Evolutionary conservation across 2,113 vertebrate species (phyloP).

Genomic region (Brachypteracias leptosomus): DNA sequence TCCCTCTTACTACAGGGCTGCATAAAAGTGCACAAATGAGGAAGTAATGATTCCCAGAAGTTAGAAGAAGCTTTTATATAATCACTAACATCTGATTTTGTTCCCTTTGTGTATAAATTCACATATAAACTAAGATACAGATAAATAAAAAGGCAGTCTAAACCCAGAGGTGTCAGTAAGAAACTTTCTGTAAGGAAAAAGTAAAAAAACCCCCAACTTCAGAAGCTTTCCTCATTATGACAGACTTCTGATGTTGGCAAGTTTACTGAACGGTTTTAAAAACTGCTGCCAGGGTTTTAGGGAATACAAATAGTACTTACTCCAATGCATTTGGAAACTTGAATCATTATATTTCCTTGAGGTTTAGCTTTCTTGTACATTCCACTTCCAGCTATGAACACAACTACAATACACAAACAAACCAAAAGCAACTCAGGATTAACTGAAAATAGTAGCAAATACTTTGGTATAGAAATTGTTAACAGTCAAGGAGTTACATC

Average conservation of each 20-base stretch:
- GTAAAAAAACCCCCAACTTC: neutral
- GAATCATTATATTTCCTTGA: conserved; percentile 87
- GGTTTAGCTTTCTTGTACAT: conserved; percentile 93
- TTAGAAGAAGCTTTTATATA: neutral
- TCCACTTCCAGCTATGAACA: conserved; percentile 85
- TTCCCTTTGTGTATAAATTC: neutral
- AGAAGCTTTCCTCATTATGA: neutral
- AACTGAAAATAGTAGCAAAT: neutral
- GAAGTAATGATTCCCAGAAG: neutral
- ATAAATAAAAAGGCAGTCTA: neutral
- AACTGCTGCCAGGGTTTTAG: neutral
- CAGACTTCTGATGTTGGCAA: neutral
- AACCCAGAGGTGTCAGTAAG: neutral
- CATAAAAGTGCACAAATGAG: neutral
- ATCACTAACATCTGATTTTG: neutral
- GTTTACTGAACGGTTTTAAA: neutral
- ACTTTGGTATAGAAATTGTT: neutral
- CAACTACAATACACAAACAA: conserved; percentile 74
- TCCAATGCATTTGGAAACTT: conserved; percentile 85
- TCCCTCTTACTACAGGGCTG: neutral
- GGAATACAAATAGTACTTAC: conserved; percentile 76
- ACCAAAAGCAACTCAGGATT: neutral
- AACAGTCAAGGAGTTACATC: neutral
- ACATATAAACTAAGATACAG: neutral
- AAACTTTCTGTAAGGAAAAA: neutral